Evolutionary conservation across 2,113 vertebrate species (phyloP).

Genomic region (Pangasianodon gigas): DNA sequence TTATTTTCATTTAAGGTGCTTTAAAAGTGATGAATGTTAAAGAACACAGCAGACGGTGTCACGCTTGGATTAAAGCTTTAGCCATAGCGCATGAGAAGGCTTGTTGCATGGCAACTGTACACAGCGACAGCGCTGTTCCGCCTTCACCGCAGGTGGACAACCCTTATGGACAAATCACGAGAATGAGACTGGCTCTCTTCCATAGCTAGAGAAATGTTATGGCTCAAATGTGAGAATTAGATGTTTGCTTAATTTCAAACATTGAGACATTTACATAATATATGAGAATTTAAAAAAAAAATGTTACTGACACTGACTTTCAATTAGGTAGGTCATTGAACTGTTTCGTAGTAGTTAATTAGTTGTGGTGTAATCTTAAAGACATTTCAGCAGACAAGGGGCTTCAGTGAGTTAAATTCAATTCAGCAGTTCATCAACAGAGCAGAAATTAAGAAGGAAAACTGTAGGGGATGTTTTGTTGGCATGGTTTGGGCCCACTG

Average conservation of each 20-base stretch:
- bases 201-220: not conserved
- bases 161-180: slow-evolving; percentile 15
- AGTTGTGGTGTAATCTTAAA: not conserved
- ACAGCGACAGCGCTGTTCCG: slow-evolving; percentile 4
- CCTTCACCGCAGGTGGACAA: slow-evolving; percentile 17
- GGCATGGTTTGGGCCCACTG: not conserved
- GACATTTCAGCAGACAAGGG: not conserved
- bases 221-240: not conserved
- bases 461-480: not conserved
- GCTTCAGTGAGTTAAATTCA: not conserved
- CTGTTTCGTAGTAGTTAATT: not conserved
- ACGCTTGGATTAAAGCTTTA: slow-evolving; percentile 23
- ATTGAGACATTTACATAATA: not conserved
- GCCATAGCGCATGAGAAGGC: not conserved
- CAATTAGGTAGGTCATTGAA: not conserved
- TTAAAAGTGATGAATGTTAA: slow-evolving; percentile 39
- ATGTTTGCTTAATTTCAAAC: not conserved
- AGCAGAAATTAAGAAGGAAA: not conserved
- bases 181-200: not conserved
- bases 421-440: not conserved
- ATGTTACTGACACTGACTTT: not conserved
- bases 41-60: slow-evolving; percentile 21
- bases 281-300: not conserved
- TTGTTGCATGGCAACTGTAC: slow-evolving; percentile 54
- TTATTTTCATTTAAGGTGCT: slow-evolving; percentile 8